Conservation (phyloP, 2,113 vertebrate species). For the Atlantisia rogersi region DNA sequence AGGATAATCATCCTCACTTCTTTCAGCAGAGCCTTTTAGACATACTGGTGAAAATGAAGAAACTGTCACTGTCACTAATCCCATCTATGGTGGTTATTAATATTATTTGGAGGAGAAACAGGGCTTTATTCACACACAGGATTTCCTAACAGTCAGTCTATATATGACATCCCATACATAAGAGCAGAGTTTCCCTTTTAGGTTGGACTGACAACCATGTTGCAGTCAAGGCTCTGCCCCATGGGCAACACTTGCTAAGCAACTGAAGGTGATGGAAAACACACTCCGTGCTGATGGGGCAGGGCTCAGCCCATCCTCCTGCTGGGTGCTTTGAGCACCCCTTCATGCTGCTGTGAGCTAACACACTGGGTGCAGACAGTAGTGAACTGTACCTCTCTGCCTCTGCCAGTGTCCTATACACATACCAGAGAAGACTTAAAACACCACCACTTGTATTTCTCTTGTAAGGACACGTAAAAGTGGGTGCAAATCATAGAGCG, state of each 20-base stretch:
- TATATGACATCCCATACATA: neutral
- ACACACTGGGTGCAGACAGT: accelerated
- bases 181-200: neutral
- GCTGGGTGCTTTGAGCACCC: accelerated
- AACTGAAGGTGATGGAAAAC: neutral
- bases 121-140: constrained; percentile 21
- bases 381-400: neutral
- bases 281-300: accelerated
- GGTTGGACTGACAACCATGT: accelerated
- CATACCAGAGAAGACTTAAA: neutral
- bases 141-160: constrained; percentile 18
- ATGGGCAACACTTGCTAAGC: neutral
- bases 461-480: neutral
- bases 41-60: neutral
- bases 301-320: neutral
- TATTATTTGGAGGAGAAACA: neutral
- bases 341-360: neutral
- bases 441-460: neutral
- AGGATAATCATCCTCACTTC: neutral
- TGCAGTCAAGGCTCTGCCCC: neutral
- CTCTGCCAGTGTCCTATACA: neutral
- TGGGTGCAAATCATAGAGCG: neutral
- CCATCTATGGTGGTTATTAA: neutral
- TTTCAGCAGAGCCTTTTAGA: constrained; percentile 16
- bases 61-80: neutral